phyloP scores from a whole-genome alignment of 2,797 vertebrate genomes.

The Parambassis ranga region DNA sequence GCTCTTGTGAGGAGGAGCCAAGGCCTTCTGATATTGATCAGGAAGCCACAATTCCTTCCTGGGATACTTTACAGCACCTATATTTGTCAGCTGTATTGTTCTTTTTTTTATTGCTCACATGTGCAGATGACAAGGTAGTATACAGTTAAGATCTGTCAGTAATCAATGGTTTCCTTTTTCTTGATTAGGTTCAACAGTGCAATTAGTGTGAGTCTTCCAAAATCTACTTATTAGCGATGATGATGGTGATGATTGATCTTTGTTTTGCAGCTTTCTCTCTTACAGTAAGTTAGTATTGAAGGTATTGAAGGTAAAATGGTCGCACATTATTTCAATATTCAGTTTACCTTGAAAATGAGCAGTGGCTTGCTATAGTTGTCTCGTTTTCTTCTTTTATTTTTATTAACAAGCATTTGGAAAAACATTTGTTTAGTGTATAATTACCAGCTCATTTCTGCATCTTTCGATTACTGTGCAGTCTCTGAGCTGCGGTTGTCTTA shows the following conservation, averaged over 20 bases:
- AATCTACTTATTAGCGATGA: not conserved
- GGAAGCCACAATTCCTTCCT: constrained; percentile 48
- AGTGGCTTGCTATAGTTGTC: not conserved
- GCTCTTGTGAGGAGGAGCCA: constrained; percentile 11
- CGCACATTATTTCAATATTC: not conserved
- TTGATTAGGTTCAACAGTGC: not conserved
- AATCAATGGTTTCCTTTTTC: not conserved
- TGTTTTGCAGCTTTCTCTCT: not conserved
- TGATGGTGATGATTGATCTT: not conserved
- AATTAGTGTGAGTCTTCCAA: not conserved
- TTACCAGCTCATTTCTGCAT: not conserved
- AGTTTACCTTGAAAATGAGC: not conserved
- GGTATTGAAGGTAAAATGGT: too few relatives aligned
- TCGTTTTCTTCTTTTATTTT: not conserved
- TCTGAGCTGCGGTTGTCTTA: not conserved
- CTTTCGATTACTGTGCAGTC: not conserved
- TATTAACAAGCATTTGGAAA: not conserved
- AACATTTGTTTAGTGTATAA: not conserved
- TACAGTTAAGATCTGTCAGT: not conserved
- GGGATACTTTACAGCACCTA: constrained; percentile 46
- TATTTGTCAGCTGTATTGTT: constrained; percentile 1
- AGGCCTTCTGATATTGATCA: constrained; percentile 36
- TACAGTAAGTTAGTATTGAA: not conserved
- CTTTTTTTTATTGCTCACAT: constrained; percentile 1
- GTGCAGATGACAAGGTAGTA: not conserved